Conservation (phyloP, 2,113 vertebrate genomes). For the Capra hircus region DNA sequence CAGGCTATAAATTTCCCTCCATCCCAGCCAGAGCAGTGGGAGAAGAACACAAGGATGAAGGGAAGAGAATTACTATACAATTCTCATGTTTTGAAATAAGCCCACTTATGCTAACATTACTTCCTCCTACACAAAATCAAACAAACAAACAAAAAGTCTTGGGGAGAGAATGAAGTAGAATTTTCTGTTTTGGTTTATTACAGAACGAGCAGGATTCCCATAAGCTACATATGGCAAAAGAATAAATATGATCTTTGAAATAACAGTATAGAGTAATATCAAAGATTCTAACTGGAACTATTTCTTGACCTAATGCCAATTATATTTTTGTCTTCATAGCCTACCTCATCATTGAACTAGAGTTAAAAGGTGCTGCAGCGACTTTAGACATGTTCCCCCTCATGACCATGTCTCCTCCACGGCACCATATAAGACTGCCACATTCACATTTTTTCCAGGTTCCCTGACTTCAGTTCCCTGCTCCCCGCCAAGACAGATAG, state of each 20-base stretch:
- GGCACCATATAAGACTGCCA: background rate
- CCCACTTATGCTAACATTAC: constrained; percentile 26
- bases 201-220: background rate
- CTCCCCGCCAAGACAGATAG: background rate
- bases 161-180: constrained; percentile 8
- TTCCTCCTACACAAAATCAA: constrained; percentile 43
- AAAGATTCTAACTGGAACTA: background rate
- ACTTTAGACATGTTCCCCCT: background rate
- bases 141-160: constrained; percentile 40
- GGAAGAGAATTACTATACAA: constrained; percentile 8
- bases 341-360: background rate
- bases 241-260: background rate
- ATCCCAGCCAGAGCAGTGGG: background rate
- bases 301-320: background rate
- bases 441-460: background rate
- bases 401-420: background rate
- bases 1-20: background rate
- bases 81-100: constrained; percentile 35
- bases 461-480: constrained; percentile 2
- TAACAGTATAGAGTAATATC: background rate
- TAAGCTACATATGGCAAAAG: background rate
- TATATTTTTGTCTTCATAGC: background rate
- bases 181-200: background rate
- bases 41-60: background rate
- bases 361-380: background rate